Conservation (phyloP, 2,797 vertebrate species). For the Gallirallus australis region DNA sequence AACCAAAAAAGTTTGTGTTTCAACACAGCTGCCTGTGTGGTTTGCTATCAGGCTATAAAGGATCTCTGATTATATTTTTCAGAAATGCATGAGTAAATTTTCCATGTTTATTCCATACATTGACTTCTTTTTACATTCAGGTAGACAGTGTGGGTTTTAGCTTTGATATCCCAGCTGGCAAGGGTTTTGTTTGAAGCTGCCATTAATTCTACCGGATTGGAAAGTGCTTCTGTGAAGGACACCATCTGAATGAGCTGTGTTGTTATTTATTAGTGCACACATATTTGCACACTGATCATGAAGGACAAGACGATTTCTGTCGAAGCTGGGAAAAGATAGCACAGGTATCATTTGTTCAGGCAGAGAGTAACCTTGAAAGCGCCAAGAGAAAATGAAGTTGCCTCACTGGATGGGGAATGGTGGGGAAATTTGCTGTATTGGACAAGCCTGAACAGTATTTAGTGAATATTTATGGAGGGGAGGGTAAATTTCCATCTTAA, state of each 20-base stretch:
- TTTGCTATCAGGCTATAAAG: not conserved
- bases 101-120: not conserved
- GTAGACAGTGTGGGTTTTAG: not conserved
- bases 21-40: not conserved
- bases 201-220: not conserved
- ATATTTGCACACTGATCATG: slow-evolving; percentile 10
- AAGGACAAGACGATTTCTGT: slow-evolving; percentile 31
- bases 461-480: not conserved
- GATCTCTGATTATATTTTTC: not conserved
- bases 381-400: not conserved
- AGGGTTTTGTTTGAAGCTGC: slow-evolving; percentile 2
- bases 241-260: not conserved
- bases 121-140: not conserved
- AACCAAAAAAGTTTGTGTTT: not conserved
- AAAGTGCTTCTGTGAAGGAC: not conserved
- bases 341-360: not conserved
- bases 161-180: not conserved
- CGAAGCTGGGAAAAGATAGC: not conserved
- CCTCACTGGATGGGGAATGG: not conserved
- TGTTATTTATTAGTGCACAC: slow-evolving; percentile 19
- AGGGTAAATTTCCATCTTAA: not conserved
- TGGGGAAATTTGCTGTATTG: not conserved
- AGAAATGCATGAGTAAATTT: not conserved
- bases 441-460: not conserved
- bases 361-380: slow-evolving; percentile 8